Percentiles rank a stretch among this genome's conserved stretches.
Conservation (phyloP, 2,113 vertebrate genomes). For the Malurus alboscapulatus region DNA sequence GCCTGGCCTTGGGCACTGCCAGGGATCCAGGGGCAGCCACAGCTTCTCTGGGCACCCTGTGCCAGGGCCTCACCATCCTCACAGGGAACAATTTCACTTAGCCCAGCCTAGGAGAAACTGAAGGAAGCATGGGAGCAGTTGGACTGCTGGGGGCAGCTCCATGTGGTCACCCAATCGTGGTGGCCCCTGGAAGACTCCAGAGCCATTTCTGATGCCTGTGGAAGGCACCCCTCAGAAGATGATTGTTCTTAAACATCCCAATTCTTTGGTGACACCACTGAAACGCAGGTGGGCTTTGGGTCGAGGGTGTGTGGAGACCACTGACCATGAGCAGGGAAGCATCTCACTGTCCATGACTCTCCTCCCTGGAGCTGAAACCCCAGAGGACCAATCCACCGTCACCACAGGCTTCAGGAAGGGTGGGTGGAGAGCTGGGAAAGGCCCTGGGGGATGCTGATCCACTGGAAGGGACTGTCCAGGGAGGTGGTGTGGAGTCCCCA, state of each 20-base stretch:
- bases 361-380: neutral
- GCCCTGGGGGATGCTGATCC: neutral
- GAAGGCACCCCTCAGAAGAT: neutral
- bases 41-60: neutral
- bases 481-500: neutral
- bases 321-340: neutral
- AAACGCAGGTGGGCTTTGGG: neutral
- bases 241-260: neutral
- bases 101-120: neutral
- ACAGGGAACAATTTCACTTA: neutral
- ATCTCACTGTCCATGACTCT: neutral
- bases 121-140: neutral
- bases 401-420: neutral
- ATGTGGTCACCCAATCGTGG: accelerated
- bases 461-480: neutral
- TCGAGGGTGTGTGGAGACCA: too few relatives aligned
- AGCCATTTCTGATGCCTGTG: neutral
- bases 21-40: neutral
- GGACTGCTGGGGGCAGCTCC: neutral
- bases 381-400: neutral
- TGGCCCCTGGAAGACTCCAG: neutral
- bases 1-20: accelerated
- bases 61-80: accelerated
- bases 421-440: neutral
- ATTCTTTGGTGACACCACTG: neutral